Evolutionary conservation across 2,888 invertebrate species (phyloP), one percentile per base, ranked within the genome.

Genomic region (Macropis europaea): DNA sequence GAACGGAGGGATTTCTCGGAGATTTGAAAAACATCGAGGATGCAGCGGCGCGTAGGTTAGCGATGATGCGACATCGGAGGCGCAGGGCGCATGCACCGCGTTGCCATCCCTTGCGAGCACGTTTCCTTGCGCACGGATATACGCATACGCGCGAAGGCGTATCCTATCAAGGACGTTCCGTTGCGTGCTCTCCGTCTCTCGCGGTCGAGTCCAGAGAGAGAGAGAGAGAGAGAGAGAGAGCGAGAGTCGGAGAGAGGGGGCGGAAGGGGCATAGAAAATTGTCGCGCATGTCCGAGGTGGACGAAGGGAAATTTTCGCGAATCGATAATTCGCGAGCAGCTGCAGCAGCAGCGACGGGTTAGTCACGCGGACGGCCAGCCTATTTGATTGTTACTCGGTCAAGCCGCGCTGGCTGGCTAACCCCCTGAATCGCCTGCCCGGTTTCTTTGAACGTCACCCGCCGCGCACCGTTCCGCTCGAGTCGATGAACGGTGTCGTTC

Each of bases 281-380:
- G 47, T 64, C 75, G 85, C 85, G 84, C 86, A 84, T 84, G 86
- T 79, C 78, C 72, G 73, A 63, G 63, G 4, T 15, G 34, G 59
- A 57, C 71, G 74, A 82, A 83, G 82, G 76, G 83, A 82, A 85
- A 85, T 85, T 84, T 84, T 82, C 81, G 75, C 79, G 75, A 87
- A 88, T 88, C 88, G 88, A 88, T 89, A 87, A 87, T 86, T 88
- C 81, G 82, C 81, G 60, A 85, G 80, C 86, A 84, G 84, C 86
- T 87, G 84, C 86, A 84, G 78, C 79, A 77, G 82, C 82, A 80
- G 82, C 80, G 75, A 81, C 76, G 84, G 82, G 83, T 87, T 86
- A 86, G 87, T 86, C 87, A 86, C 84, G 84, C 86, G 84, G 86
- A 84, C 78, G 82, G 79, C 82, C 79, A 75, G 76, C 70, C 73